A percentile compares a stretch with the other conserved stretches of the same genome.
Evolutionary conservation across 2,113 vertebrate species (phyloP).

Genomic region (Cebus imitator): DNA sequence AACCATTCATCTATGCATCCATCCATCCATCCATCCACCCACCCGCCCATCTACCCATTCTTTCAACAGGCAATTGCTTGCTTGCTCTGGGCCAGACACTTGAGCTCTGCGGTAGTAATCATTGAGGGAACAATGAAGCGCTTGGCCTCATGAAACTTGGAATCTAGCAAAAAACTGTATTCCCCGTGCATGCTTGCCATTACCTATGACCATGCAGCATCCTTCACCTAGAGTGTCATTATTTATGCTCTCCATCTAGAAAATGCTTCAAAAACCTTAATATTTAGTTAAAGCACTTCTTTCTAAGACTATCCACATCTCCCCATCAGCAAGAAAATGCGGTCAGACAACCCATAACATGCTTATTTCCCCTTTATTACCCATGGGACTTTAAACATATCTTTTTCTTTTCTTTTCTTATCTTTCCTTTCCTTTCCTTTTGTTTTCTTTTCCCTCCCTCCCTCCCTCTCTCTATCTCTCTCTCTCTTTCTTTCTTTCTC

Average conservation of each 20-base stretch:
- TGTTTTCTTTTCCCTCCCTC: no score
- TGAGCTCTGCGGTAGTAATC: not conserved
- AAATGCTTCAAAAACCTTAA: not conserved
- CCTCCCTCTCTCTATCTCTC: no score
- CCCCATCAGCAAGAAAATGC: not conserved
- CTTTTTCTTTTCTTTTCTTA: not conserved
- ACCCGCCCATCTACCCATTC: not conserved
- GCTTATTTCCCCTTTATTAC: not conserved
- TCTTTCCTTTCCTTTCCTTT: no score
- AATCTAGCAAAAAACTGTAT: not conserved
- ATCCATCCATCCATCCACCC: not conserved
- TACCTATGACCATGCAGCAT: not conserved
- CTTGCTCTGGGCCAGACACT: not conserved
- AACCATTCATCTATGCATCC: not conserved
- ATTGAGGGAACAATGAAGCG: not conserved
- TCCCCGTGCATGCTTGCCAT: not conserved
- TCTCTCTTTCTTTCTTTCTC: no score
- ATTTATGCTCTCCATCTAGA: not conserved
- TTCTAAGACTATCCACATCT: not conserved
- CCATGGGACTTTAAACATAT: not conserved
- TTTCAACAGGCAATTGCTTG: not conserved
- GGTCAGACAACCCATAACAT: not conserved
- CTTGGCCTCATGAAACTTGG: not conserved
- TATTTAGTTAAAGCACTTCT: not conserved
- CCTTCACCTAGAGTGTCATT: not conserved